Conservation (phyloP, 1,140 invertebrate species). For the Lethocerus indicus region DNA sequence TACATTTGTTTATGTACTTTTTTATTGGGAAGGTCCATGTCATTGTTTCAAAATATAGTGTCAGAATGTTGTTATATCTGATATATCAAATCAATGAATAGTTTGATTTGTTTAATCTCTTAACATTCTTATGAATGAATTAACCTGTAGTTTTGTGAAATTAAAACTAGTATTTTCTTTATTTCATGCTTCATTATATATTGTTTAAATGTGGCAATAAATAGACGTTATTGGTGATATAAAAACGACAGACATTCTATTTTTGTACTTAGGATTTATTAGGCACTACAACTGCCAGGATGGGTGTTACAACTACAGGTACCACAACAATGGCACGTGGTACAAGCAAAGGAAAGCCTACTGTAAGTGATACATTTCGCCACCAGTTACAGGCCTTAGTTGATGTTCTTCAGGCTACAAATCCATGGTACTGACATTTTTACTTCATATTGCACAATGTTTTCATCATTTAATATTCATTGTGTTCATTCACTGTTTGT, state of each 20-base stretch:
- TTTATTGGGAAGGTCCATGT: no score
- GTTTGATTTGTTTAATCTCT: no score
- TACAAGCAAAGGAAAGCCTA: slow-evolving; percentile 80
- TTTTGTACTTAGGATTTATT: slow-evolving; percentile 38
- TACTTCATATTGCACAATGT: not conserved
- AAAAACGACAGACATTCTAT: not conserved
- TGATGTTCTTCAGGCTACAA: slow-evolving; percentile 78
- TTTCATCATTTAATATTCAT: not conserved
- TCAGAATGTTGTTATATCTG: no score
- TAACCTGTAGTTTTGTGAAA: no score
- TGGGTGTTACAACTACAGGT: slow-evolving; percentile 28
- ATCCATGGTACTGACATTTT: slow-evolving; percentile 53
- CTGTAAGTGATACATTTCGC: slow-evolving; percentile 83
- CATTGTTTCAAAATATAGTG: no score
- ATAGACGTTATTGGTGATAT: no score
- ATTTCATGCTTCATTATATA: not conserved
- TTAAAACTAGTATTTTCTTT: not conserved
- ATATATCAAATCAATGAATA: no score
- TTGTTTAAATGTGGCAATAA: not conserved
- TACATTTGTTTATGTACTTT: no score
- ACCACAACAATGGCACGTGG: slow-evolving; percentile 59
- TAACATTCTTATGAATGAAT: no score
- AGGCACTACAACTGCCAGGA: slow-evolving; percentile 29
- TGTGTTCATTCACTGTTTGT: not conserved
- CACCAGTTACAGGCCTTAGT: slow-evolving; percentile 81